These are phyloP conservation scores for Gallinago paraguaiae DNA, from an alignment of 2,113 vertebrate genomes.

Conservation along the genomic window DNA sequence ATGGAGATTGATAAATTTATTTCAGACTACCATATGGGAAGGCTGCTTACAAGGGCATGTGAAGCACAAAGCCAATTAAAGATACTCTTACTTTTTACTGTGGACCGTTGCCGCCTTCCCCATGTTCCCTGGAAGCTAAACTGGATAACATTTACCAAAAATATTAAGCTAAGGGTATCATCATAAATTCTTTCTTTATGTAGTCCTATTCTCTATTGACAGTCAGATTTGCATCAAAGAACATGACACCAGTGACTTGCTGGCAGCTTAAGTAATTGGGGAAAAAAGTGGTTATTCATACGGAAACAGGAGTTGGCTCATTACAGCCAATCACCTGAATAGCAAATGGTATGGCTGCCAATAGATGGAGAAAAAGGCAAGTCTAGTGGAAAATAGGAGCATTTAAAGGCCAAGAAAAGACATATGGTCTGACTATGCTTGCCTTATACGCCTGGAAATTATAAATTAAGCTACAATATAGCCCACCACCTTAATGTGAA, in stretches of 20 bases:
- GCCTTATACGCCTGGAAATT: constrained; percentile 65
- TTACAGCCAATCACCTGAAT: constrained; percentile 72
- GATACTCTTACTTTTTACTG: constrained; percentile 48
- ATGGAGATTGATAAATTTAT: constrained; percentile 59
- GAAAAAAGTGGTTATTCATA: constrained; percentile 69
- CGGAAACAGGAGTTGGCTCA: constrained; percentile 64
- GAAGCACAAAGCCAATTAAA: constrained; percentile 69
- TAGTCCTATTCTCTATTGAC: constrained; percentile 26
- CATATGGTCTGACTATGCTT: constrained; percentile 71
- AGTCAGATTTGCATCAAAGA: constrained; percentile 63
- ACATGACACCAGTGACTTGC: constrained; percentile 66
- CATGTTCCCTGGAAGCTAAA: constrained; percentile 8
- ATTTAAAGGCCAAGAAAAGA: constrained; percentile 73
- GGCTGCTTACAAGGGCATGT: constrained; percentile 55
- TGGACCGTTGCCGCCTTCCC: constrained; percentile 15
- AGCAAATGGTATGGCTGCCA: constrained; percentile 69
- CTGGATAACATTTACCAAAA: constrained; percentile 15
- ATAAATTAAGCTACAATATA: constrained; percentile 67
- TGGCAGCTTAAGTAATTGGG: constrained; percentile 69
- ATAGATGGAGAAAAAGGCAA: constrained; percentile 73
- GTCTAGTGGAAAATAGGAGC: constrained; percentile 73
- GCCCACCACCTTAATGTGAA: constrained; percentile 54
- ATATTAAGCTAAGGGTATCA: constrained; percentile 10
- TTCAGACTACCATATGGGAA: constrained; percentile 66
- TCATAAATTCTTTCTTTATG: constrained; percentile 18